phyloP scores from a whole-genome alignment of 2,888 invertebrate species.

The Noctua fimbriata region DNA sequence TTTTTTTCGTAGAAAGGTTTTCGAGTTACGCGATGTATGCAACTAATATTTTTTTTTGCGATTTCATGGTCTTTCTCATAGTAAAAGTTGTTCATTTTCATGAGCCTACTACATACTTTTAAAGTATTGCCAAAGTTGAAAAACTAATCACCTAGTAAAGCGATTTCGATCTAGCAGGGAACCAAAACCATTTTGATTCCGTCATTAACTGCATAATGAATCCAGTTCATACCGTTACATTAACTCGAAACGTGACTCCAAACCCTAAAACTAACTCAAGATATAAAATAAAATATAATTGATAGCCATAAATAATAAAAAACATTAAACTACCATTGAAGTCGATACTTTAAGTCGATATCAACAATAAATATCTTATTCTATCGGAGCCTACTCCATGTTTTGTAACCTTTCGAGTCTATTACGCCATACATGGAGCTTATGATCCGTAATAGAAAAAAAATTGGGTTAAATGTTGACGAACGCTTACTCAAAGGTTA shows the following conservation, averaged over 20 bases:
- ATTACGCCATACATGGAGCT: constrained; percentile 14
- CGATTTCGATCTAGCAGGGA: background rate
- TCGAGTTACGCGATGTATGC: too few species aligned
- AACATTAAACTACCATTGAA: background rate
- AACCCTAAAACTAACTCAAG: constrained; percentile 2
- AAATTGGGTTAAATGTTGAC: constrained; percentile 6
- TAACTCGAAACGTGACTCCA: background rate
- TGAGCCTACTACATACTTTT: too few species aligned
- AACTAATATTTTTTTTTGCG: too few species aligned
- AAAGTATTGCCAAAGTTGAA: too few species aligned
- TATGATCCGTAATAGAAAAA: constrained; percentile 41
- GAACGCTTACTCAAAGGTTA: constrained; percentile 27
- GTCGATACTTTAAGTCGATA: background rate
- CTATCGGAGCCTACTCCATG: background rate
- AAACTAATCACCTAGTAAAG: too few species aligned
- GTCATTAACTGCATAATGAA: background rate
- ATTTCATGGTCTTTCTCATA: too few species aligned
- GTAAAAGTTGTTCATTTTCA: too few species aligned
- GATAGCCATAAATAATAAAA: constrained; percentile 17
- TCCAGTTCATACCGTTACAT: too few species aligned
- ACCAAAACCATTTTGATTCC: background rate
- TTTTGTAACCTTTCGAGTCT: constrained; percentile 25
- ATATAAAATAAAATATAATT: background rate
- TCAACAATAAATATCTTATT: constrained; percentile 3
- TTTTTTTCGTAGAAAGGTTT: too few species aligned